Conservation (phyloP, 2,888 invertebrate species). For the Rhorus exstirpatorius region DNA sequence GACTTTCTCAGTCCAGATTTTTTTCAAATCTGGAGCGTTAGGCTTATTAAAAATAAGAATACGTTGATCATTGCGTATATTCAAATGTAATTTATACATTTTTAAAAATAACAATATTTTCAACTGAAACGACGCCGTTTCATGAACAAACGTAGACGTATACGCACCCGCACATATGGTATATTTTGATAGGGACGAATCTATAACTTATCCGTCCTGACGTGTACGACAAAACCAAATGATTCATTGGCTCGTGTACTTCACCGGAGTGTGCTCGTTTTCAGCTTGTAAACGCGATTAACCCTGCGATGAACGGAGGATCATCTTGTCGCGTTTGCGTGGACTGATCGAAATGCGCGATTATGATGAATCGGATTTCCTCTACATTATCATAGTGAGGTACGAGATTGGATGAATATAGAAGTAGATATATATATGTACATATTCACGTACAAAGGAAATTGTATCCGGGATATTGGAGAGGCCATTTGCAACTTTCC, state of each 20-base stretch:
- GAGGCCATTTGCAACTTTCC: conserved; percentile 55
- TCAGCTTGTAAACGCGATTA: conserved; percentile 35
- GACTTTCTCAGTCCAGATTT: too few relatives aligned
- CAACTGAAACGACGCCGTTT: neutral
- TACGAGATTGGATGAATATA: neutral
- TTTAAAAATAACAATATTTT: too few relatives aligned
- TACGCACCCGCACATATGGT: neutral
- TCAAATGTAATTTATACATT: too few relatives aligned
- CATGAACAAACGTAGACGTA: neutral
- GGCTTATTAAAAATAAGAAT: too few relatives aligned
- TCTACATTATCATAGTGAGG: conserved; percentile 29
- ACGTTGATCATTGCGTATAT: too few relatives aligned
- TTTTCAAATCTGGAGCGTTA: too few relatives aligned
- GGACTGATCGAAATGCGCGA: conserved; percentile 3
- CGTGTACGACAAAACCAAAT: conserved; percentile 27
- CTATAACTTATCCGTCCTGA: conserved; percentile 31
- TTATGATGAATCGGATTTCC: conserved; percentile 5
- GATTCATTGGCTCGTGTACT: conserved; percentile 21
- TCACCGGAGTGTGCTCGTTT: conserved; percentile 3
- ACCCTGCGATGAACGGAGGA: conserved; percentile 18
- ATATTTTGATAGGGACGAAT: conserved; percentile 23
- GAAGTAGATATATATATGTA: neutral
- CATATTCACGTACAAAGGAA: neutral
- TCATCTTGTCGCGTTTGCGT: conserved; percentile 37
- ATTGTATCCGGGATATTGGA: conserved; percentile 10